Base-by-base conservation (phyloP, 2,113 vertebrate species). In the Sebastes schlegelii region DNA sequence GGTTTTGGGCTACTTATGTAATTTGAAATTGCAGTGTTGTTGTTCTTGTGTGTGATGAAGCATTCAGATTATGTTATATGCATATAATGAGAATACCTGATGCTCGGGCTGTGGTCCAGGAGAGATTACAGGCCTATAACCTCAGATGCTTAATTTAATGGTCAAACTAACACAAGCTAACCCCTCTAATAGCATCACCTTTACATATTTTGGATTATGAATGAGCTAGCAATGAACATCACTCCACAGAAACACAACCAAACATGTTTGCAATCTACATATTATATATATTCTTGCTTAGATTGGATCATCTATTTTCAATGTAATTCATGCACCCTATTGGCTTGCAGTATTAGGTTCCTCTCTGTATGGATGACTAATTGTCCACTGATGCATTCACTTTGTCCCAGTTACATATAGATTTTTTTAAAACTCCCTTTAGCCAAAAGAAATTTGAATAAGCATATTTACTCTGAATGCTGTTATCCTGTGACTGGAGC, bases 401-500 rank as follows among this genome's bases (percentile, higher is more conserved):
- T 83, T 84, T 87, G 45, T 68, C 65, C 74, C 57, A 81, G 51
- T 87, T 88, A 34, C 58, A 60, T 78, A 71, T 66, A 48, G 72
- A 79, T 75, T 61, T 65, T 61, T 12, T 19, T 23, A 23, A 45
- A 83, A 49, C 26, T 67, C 51, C 45, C 68, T 75, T 66, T 19
- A 65, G 74, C 46, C 34, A 60, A 67, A 79, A 60, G 11, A 26
- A 26, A 61, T 82, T 75, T 80, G 34, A 85, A 79, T 87, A 77
- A 70, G 63, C 83, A 61, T 85, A 89, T 87, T 88, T 83, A 75
- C 79, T 86, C 45, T 78, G 76, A 43, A 9, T 21, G 60, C 75
- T 89, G 80, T 89, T 85, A 77, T 89, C 79, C 87, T 86, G 90
- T 87, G 88, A 86, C 91, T 85, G 91, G 89, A 88, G 91, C 91